phyloP scores from a whole-genome alignment of 2,888 invertebrate genomes.

The Trisateles emortualis region DNA sequence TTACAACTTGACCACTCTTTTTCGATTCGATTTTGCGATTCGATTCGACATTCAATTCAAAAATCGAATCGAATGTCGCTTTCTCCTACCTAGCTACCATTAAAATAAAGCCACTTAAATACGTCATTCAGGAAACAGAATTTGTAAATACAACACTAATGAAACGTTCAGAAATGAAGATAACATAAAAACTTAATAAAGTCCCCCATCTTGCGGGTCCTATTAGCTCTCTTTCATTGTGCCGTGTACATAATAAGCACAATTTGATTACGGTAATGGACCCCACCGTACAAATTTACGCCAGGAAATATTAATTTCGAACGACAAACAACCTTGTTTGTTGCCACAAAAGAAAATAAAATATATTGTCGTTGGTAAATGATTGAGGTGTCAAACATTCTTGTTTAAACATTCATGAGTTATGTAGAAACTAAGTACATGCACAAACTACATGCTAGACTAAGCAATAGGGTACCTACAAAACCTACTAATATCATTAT shows the following conservation, averaged over 20 bases:
- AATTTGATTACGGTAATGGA: slow-evolving; percentile 37
- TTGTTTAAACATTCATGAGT: slow-evolving; percentile 6
- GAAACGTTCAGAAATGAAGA: slow-evolving; percentile 10
- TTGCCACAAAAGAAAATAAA: slow-evolving; percentile 14
- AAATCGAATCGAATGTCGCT: too few species aligned
- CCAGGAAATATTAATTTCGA: slow-evolving; percentile 33
- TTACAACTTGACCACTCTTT: too few species aligned
- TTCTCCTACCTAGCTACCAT: not conserved
- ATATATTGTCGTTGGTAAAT: slow-evolving; percentile 13
- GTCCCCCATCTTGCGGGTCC: slow-evolving; percentile 6
- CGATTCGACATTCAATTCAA: too few species aligned
- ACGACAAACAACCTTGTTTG: slow-evolving; percentile 25
- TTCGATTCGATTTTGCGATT: too few species aligned
- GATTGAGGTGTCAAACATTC: slow-evolving; percentile 19
- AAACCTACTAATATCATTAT: too few species aligned
- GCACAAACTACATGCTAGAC: slow-evolving; percentile 18
- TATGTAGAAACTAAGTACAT: slow-evolving; percentile 16
- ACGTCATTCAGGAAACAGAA: not conserved
- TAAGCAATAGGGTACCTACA: too few species aligned
- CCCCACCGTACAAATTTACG: slow-evolving; percentile 20
- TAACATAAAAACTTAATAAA: slow-evolving; percentile 18
- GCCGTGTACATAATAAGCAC: slow-evolving; percentile 7
- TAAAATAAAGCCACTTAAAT: not conserved
- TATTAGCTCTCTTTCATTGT: slow-evolving; percentile 17
- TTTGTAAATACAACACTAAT: slow-evolving; percentile 6